phyloP scores from a whole-genome alignment of 2,888 invertebrate species.

The Colletes collaris region DNA sequence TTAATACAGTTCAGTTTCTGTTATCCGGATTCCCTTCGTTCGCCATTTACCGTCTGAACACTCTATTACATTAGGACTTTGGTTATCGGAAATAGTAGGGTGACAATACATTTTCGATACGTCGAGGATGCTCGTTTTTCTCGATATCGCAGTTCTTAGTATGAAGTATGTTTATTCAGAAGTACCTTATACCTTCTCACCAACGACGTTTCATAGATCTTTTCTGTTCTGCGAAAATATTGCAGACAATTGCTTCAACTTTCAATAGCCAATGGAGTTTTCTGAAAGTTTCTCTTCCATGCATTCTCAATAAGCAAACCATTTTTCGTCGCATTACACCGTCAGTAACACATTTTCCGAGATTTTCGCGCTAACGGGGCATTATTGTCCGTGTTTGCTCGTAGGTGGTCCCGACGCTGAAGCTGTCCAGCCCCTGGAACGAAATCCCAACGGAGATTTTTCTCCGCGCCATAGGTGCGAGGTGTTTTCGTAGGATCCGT shows the following conservation, averaged over 20 bases:
- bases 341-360: constrained; percentile 1
- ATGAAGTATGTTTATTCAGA: too few relatives aligned
- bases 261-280: neutral
- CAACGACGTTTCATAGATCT: too few relatives aligned
- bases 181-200: too few relatives aligned
- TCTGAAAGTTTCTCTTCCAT: neutral
- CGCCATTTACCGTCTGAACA: too few relatives aligned
- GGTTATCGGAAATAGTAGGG: too few relatives aligned
- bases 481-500: constrained; percentile 68
- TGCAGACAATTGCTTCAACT: constrained; percentile 9
- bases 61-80: too few relatives aligned
- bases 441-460: constrained; percentile 27
- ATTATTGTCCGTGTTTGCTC: constrained; percentile 42
- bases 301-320: constrained; percentile 5
- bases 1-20: neutral
- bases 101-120: too few relatives aligned
- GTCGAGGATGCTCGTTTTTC: too few relatives aligned
- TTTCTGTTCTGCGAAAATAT: neutral
- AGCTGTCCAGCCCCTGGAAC: constrained; percentile 6
- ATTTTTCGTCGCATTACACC: constrained; percentile 13
- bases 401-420: constrained; percentile 3
- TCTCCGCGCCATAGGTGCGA: constrained; percentile 47
- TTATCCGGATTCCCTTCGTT: neutral
- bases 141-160: too few relatives aligned
- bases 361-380: constrained; percentile 7